Percentiles rank a stretch among this genome's conserved stretches.
These are phyloP conservation scores for Siniperca scherzeri DNA, from an alignment of 2,797 vertebrate species.

Conservation along the genomic window DNA sequence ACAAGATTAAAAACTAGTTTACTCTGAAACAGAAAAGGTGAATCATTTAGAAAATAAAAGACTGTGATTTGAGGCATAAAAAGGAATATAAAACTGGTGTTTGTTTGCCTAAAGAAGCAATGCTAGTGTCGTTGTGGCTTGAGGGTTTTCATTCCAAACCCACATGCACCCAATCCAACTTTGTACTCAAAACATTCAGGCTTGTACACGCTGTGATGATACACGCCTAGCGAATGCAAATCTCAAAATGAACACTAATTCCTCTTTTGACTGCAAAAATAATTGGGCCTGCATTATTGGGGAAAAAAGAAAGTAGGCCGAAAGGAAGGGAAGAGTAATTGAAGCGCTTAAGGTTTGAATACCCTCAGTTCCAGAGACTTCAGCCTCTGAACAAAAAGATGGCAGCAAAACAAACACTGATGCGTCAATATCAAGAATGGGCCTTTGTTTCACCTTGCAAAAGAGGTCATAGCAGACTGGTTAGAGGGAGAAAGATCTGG, in stretches of 20 bases:
- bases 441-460: slow-evolving; percentile 41
- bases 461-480: slow-evolving; percentile 39
- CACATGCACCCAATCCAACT: slow-evolving; percentile 48
- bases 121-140: slow-evolving; percentile 41
- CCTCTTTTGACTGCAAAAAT: slow-evolving; percentile 68
- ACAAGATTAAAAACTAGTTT: background rate
- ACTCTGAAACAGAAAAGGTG: background rate
- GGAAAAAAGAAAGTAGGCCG: slow-evolving; percentile 46
- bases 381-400: slow-evolving; percentile 50
- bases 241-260: slow-evolving; percentile 77
- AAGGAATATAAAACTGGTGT: slow-evolving; percentile 29
- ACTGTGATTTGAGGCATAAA: slow-evolving; percentile 31
- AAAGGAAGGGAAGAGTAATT: slow-evolving; percentile 69
- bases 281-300: slow-evolving; percentile 58
- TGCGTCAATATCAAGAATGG: slow-evolving; percentile 45
- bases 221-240: slow-evolving; percentile 63
- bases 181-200: slow-evolving; percentile 64
- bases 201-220: slow-evolving; percentile 64
- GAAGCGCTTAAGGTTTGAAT: slow-evolving; percentile 62
- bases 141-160: slow-evolving; percentile 56
- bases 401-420: slow-evolving; percentile 52
- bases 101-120: slow-evolving; percentile 52
- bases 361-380: slow-evolving; percentile 24
- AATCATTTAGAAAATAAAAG: slow-evolving; percentile 20
- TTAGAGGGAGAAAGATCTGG: slow-evolving; percentile 28